Evolutionary conservation across 1,140 invertebrate species (phyloP), one percentile per base, ranked within the genome.

Genomic region (Venustaconcha ellipsiformis): DNA sequence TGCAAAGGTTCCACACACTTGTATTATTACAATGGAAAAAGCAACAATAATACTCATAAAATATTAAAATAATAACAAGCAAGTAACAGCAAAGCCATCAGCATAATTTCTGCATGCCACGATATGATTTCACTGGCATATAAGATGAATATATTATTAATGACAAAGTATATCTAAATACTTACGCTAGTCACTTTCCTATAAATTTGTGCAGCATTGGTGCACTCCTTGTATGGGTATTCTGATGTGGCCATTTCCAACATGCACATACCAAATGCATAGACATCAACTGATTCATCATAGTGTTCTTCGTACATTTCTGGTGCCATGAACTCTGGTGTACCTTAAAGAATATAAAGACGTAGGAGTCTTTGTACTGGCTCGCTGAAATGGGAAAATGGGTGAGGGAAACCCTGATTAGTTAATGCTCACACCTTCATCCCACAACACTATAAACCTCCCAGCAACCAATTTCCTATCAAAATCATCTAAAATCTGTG

Each of bases 251-350:
- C 97, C 98, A 99, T 99, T 92, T 99, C 99, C 83, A 99, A 92
- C 96, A 99, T 99, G 91, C 99, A 99, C 98, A 99, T 99, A 55
- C 99, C 99, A 92, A 99, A 99, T 5, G 98, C 98, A 91, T 99
- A 99, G 58, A 99, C 97, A 90, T 99, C 99, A 23, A 99, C 98
- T 67, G 94, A 95, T 91, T 99, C 99, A 91, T 99, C 98, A 90
- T 99, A 99, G 90, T 99, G 97, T 90, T 99, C 99, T 90, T 99
- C 98, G 90, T 99, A 99, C 96, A 99, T 99, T 92, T 99, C 98
- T 14, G 98, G 98, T 72, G 97, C 98, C 97, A 99, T 99, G 91
- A 99, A 99, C 91, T 99, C 97, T 2, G 97, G 97, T 37, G 97
- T 99, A 79, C 95, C 94, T 93, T 92, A 80, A 83, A 83, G 76